phyloP scores from a whole-genome alignment of 2,113 vertebrate species.

The Cryptomyrus ogoouensis region DNA sequence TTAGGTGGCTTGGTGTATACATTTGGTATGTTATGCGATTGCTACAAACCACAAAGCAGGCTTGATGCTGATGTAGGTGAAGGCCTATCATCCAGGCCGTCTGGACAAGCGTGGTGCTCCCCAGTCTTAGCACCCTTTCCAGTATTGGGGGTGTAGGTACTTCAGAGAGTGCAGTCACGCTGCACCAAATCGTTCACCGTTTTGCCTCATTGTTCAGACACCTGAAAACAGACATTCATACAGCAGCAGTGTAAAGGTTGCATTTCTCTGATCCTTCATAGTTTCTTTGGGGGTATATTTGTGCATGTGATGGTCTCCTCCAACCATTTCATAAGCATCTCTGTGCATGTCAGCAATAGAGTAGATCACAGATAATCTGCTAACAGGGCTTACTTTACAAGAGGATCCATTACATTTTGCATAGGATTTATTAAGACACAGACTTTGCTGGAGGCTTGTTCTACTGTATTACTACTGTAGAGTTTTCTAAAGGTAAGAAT shows the following conservation, averaged over 20 bases:
- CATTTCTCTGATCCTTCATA: not conserved
- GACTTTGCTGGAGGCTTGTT: not conserved
- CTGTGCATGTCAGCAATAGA: not conserved
- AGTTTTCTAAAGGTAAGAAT: not conserved
- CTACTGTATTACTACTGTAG: not conserved
- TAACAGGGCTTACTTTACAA: not conserved
- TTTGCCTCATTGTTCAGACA: not conserved
- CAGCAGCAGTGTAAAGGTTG: not conserved
- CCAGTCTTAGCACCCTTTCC: not conserved
- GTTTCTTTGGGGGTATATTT: not conserved
- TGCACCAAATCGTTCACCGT: not conserved
- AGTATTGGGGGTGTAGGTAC: not conserved
- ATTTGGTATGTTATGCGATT: not conserved
- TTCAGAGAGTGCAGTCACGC: not conserved
- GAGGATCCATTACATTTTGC: not conserved
- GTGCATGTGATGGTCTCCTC: not conserved
- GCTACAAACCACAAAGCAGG: not conserved
- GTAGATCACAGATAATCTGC: not conserved
- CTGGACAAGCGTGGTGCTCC: not conserved
- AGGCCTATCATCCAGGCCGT: not conserved
- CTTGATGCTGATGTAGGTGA: not conserved
- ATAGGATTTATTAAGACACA: not conserved
- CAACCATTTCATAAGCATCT: not conserved
- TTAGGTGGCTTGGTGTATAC: not conserved
- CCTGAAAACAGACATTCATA: not conserved